Base-by-base conservation (phyloP, 2,113 vertebrate genomes). In the Salvelinus fontinalis region DNA sequence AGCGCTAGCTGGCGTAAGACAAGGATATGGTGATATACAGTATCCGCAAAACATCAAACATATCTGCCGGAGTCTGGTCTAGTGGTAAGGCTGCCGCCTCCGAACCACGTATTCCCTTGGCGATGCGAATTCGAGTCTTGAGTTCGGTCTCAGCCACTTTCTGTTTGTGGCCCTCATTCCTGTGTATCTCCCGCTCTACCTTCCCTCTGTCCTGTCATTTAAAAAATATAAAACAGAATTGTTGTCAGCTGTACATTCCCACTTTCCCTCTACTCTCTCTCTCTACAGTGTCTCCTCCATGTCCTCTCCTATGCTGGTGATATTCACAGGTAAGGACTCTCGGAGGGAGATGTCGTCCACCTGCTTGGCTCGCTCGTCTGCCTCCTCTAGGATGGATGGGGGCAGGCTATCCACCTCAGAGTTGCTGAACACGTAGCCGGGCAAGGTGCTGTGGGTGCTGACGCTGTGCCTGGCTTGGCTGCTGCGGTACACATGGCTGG, bases 341-440 rank as follows among this genome's bases (percentile, higher is more conserved):
- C 44, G 20, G 44, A 70, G 68, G 44, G 68, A 49, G 34, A 70
- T 70, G 68, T 70, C 68, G 4, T 70, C 68, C 68, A 70, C 39
- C 39, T 70, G 68, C 44, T 70, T 26, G n/a, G 44, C 34, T 39
- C 12, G 24, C 34, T 26, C 68, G 8, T 70, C 68, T 4, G 20
- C 20, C 12, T 70, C 68, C 22, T 70, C 68, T 16, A 11, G 68
- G 34, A 49, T 49, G 34, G 68, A 70, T 16, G 68, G 68, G 2
- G 68, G 68, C 20, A 9, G 68, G 68, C 68, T 70, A 4, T 70
- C 68, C 20, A 26, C 6, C 20, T 49, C 68, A 4, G 68, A 70
- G 68, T 16, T 49, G n/a, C 39, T 48, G 68, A 70, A 70, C 68
- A 70, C 68, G 12, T 48, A 70, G 44, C 68, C 68, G 11, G 68